These are phyloP conservation scores for Schmidtea mediterranea DNA, from an alignment of 1,140 invertebrate genomes.

Conservation along the genomic window DNA sequence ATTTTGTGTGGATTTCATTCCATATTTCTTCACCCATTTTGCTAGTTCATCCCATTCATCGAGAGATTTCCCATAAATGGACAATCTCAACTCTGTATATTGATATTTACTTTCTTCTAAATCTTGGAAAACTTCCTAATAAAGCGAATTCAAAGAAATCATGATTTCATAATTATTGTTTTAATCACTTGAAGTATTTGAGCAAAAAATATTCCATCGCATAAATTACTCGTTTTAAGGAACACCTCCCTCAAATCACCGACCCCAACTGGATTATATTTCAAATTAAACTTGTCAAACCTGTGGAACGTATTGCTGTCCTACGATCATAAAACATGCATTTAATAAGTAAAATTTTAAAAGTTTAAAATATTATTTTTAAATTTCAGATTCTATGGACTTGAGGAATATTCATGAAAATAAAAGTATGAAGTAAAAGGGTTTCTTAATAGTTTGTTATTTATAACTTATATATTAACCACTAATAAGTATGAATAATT, in stretches of 20 bases:
- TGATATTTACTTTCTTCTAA: conserved; percentile 98
- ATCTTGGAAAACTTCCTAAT: conserved; percentile 42
- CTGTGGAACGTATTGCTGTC: conserved; percentile 68
- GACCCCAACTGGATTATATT: conserved; percentile 96
- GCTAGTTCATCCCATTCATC: conserved; percentile 91
- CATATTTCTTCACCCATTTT: conserved; percentile 29
- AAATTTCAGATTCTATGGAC: too few species aligned
- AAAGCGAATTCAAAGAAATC: too few species aligned
- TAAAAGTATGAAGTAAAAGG: too few species aligned
- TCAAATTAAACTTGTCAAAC: conserved; percentile 99
- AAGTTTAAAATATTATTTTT: too few species aligned
- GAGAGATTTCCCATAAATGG: conserved; percentile 71
- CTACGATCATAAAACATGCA: too few species aligned
- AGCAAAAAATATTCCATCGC: conserved; percentile 84
- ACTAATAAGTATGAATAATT: too few species aligned
- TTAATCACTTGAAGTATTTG: conserved; percentile 50
- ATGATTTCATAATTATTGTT: too few species aligned
- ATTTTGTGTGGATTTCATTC: conserved; percentile 73
- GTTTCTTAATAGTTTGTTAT: too few species aligned
- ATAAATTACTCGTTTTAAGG: conserved; percentile 87
- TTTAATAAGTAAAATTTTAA: too few species aligned
- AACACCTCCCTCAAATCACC: conserved; percentile 80
- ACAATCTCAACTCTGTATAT: conserved; percentile 77
- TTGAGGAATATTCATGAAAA: too few species aligned
- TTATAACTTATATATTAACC: too few species aligned